Evolutionary conservation across 1,140 invertebrate genomes (phyloP).

Genomic region (Papilio polytes): DNA sequence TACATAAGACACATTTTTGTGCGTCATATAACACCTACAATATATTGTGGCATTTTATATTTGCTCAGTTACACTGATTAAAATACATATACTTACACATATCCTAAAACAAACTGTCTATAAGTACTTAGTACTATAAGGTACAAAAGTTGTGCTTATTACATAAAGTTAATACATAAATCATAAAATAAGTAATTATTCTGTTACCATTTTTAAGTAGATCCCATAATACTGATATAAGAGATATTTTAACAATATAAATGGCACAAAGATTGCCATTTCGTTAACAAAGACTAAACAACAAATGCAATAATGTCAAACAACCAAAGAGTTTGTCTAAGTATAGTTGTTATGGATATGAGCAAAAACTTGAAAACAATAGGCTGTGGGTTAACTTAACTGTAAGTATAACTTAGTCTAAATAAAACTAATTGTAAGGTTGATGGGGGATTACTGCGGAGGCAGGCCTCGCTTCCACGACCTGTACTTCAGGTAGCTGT

Average conservation of each 20-base stretch:
- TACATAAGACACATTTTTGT: background rate
- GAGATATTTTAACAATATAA: background rate
- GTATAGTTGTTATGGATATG: background rate
- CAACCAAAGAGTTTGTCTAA: background rate
- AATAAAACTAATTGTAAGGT: conserved; percentile 19
- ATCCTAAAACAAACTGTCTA: background rate
- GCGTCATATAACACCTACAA: background rate
- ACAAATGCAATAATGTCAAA: background rate
- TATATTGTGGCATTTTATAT: background rate
- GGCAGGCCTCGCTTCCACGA: conserved; percentile 69
- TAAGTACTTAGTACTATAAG: conserved; percentile 14
- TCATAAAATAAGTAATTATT: background rate
- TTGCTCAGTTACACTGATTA: background rate
- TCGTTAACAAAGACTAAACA: background rate
- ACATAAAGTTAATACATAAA: conserved; percentile 1
- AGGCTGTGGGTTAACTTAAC: background rate
- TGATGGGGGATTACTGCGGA: conserved; percentile 56
- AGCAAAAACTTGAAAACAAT: background rate
- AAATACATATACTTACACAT: background rate
- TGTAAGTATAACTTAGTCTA: background rate
- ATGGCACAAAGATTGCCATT: background rate
- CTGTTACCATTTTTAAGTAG: background rate
- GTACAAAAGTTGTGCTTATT: conserved; percentile 5
- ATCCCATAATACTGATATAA: background rate
- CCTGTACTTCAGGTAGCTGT: conserved; percentile 87